Evolutionary conservation across 2,888 invertebrate species (phyloP).

Genomic region (Cosmorhoe ocellata): DNA sequence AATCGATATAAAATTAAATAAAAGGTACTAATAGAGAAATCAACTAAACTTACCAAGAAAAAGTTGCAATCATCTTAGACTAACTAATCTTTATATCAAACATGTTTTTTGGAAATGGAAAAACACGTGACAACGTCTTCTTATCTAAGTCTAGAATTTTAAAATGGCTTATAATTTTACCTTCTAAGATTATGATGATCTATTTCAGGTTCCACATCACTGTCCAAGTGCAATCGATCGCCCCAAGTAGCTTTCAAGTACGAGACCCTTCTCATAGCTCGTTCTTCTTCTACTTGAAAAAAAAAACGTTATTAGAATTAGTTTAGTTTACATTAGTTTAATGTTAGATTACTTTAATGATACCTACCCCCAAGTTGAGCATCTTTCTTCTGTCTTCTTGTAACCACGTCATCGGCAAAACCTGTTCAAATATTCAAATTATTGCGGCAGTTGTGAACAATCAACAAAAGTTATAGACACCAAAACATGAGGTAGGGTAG

Average conservation of each 20-base stretch:
- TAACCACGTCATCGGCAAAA: slow-evolving; percentile 80
- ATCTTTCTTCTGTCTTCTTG: slow-evolving; percentile 79
- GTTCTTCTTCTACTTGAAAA: slow-evolving; percentile 89
- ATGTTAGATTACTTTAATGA: too few relatives aligned
- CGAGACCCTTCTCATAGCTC: slow-evolving; percentile 94
- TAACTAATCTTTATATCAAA: too few relatives aligned
- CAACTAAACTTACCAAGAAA: too few relatives aligned
- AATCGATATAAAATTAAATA: background rate
- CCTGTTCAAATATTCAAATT: slow-evolving; percentile 49
- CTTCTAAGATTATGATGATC: slow-evolving; percentile 85
- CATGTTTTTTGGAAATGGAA: too few relatives aligned
- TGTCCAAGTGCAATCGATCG: slow-evolving; percentile 88
- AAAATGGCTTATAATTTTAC: slow-evolving; percentile 60
- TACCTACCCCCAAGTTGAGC: slow-evolving; percentile 77
- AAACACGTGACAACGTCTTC: background rate
- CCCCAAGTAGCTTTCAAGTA: slow-evolving; percentile 96
- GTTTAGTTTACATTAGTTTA: too few relatives aligned
- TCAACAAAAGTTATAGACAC: slow-evolving; percentile 14
- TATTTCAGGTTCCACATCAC: slow-evolving; percentile 83
- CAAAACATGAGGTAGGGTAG: slow-evolving; percentile 16
- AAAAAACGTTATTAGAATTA: slow-evolving; percentile 39
- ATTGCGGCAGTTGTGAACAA: background rate
- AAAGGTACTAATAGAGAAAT: background rate
- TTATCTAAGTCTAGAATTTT: background rate
- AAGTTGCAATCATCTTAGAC: too few relatives aligned